Conservation (phyloP, 1,140 invertebrate species). For the Trichoplusia ni region DNA sequence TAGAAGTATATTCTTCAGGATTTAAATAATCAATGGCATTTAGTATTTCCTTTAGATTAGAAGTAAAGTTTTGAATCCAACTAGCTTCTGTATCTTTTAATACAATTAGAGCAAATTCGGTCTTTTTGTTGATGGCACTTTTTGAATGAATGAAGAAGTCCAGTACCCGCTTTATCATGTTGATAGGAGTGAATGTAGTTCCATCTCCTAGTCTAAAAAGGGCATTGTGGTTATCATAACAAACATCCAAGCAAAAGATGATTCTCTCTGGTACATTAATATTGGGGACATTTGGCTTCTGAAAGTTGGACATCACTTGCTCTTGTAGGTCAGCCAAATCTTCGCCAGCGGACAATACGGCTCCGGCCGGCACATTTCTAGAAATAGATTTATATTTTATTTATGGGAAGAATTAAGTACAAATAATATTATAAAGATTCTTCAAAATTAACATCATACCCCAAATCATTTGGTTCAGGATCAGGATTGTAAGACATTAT, state of each 20-base stretch:
- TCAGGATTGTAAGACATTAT: slow-evolving; percentile 38
- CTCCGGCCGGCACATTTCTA: slow-evolving; percentile 30
- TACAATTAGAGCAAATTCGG: slow-evolving; percentile 86
- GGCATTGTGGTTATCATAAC: slow-evolving; percentile 83
- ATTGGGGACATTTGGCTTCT: slow-evolving; percentile 77
- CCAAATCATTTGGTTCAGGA: slow-evolving; percentile 33
- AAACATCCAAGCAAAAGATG: slow-evolving; percentile 86
- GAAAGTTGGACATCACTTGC: slow-evolving; percentile 65
- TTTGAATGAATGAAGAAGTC: slow-evolving; percentile 86
- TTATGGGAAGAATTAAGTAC: too few species aligned
- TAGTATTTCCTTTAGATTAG: slow-evolving; percentile 83
- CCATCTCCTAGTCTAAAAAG: slow-evolving; percentile 82
- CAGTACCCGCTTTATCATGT: slow-evolving; percentile 85
- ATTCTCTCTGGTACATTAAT: slow-evolving; percentile 85
- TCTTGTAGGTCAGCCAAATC: slow-evolving; percentile 56
- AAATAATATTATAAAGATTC: too few species aligned
- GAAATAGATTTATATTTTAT: slow-evolving; percentile 33
- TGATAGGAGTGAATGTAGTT: slow-evolving; percentile 82
- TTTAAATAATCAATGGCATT: slow-evolving; percentile 82
- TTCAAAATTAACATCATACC: too few species aligned
- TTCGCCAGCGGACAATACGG: slow-evolving; percentile 28
- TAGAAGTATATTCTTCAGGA: slow-evolving; percentile 78
- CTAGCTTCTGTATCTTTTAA: slow-evolving; percentile 81
- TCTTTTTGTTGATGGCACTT: slow-evolving; percentile 83
- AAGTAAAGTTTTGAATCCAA: slow-evolving; percentile 85